Evolutionary conservation across 2,113 vertebrate genomes (phyloP), one percentile per base, ranked within the genome.

Genomic region (Myiagra hebetior): DNA sequence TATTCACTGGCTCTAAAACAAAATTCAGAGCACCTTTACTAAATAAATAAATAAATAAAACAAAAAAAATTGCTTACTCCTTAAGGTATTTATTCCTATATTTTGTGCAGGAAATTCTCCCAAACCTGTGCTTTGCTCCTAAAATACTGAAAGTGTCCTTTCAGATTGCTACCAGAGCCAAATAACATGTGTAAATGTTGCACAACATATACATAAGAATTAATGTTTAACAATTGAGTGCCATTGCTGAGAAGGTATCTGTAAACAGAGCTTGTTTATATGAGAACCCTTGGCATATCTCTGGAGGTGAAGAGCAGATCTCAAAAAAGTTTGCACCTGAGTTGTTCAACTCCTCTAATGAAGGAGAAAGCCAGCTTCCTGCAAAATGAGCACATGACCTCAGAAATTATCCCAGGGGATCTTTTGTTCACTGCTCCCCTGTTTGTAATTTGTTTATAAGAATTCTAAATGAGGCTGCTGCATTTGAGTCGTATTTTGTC

Each of bases 221-320:
- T 97, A 96, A 96, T 96, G 50, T 96, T 96, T 96, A 97, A 97
- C 88, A 87, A 13, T 2, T n/a, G 47, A 92, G 64, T 87, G 63
- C 92, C 75, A 64, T 37, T 81, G n/a, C 83, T 81, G 88, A 67
- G 73, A 78, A 82, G 63, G 5, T 80, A 31, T 30, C 64, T 88
- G n/a, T 53, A 84, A 94, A 84, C 79, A 52, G 46, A 35, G 21
- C 47, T 59, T 70, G 50, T 84, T 93, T 81, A 10, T n/a, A 70
- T 8, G 23, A 87, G 80, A 88, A 16, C 73, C 18, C 35, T 88
- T 73, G 50, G 33, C 39, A 35, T 80, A 64, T 49, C 63, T 67
- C 65, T 87, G 47, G 15, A 0, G 1, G 33, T 31, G 41, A 78
- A 85, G 35, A 84, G 39, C 11, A 62, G 28, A 50, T 47, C 30